phyloP scores from a whole-genome alignment of 2,888 invertebrate species.

The Allygus modestus region DNA sequence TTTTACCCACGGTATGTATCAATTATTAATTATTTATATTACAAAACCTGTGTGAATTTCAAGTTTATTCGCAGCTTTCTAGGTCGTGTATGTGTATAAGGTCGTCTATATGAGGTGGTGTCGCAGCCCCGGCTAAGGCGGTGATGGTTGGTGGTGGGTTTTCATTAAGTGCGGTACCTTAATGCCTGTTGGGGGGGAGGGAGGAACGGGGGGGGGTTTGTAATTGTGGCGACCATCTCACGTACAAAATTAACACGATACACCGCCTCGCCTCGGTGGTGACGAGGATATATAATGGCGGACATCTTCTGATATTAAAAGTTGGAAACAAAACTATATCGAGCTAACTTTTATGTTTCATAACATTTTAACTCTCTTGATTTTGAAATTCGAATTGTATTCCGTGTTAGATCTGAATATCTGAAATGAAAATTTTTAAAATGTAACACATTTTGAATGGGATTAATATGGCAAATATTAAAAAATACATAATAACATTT shows the following conservation, averaged over 20 bases:
- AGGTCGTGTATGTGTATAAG: too few relatives aligned
- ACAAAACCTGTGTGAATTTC: too few relatives aligned
- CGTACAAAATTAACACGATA: slow-evolving; percentile 60
- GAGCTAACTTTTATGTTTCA: not conserved
- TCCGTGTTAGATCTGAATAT: too few relatives aligned
- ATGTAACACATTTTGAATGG: too few relatives aligned
- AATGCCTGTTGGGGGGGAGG: slow-evolving; percentile 41
- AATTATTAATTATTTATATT: too few relatives aligned
- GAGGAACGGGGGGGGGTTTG: not conserved
- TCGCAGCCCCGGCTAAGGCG: not conserved
- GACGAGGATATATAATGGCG: not conserved
- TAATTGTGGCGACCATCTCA: slow-evolving; percentile 53
- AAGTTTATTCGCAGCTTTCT: too few relatives aligned
- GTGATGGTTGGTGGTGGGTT: slow-evolving; percentile 33
- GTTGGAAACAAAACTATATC: not conserved
- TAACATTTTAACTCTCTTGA: not conserved
- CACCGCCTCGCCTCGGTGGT: slow-evolving; percentile 19
- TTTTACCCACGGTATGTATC: too few relatives aligned
- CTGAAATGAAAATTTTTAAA: too few relatives aligned
- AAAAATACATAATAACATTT: too few relatives aligned
- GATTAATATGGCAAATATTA: too few relatives aligned
- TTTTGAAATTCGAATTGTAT: too few relatives aligned
- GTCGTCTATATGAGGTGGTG: not conserved
- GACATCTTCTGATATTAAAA: not conserved
- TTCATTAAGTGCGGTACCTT: slow-evolving; percentile 51